Base-by-base conservation (phyloP, 2,113 vertebrate species). In the Prionailurus bengalensis region DNA sequence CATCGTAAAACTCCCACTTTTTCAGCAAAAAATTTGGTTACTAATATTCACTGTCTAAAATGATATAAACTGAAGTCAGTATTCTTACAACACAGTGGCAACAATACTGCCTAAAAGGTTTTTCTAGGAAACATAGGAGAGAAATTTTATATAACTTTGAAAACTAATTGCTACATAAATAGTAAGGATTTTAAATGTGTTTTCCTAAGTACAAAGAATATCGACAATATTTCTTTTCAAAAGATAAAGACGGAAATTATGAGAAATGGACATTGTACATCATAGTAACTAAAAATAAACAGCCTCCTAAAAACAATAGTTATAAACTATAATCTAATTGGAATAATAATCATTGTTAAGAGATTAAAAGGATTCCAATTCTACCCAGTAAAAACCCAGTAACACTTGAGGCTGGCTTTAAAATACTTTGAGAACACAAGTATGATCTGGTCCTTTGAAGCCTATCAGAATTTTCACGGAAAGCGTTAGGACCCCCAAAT, bases 201-300 rank as follows among this genome's bases (percentile, higher is more conserved):
- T 96, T 90, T 79, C 12, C 23, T 53, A 85, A 85, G 27, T 61
- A 83, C 25, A 78, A 82, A 86, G 33, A 96, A 36, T 89, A 19
- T 58, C 25, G 25, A 58, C 81, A 92, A 61, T 53, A 80, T 33
- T 70, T 91, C 68, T 55, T 73, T 63, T 66, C 74, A 80, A 85
- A 91, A 94, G 48, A 85, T 31, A 78, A 48, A 15, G 31, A 80
- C 65, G 63, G 19, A 84, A 90, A n/a, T 93, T 92, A 73, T 73
- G 13, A 29, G 14, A 94, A 89, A 94, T n/a, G 36, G 74, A 80
- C 45, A 96, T 4, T 31, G 15, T 39, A 86, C 3, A 66, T 27
- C 23, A 71, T 19, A 71, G 53, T 70, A 79, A 45, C 21, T 76
- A 65, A 84, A 3, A 4, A 89, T 7, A 45, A 89, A 61, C 15